A percentile compares a stretch with the other conserved stretches of the same genome.
Conservation (phyloP, 2,888 invertebrate genomes). For the Gastrophysa polygoni region DNA sequence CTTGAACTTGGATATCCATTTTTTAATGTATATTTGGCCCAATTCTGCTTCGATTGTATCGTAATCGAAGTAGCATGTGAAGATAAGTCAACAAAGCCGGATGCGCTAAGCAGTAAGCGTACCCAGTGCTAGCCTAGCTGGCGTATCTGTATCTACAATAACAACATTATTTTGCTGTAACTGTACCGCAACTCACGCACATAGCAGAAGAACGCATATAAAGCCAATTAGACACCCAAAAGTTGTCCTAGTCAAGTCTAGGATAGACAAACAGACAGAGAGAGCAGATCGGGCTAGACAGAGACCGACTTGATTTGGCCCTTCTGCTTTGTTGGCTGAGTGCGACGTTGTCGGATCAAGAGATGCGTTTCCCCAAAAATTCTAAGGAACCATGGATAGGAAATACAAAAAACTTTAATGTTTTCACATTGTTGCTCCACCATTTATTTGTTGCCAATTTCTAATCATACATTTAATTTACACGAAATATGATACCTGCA, state of each 20-base stretch:
- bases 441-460: too few relatives aligned
- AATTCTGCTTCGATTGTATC: too few relatives aligned
- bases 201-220: slow-evolving; percentile 35
- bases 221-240: slow-evolving; percentile 40
- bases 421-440: too few relatives aligned
- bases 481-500: too few relatives aligned
- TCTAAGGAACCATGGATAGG: too few relatives aligned
- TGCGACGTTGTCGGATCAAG: slow-evolving; percentile 19
- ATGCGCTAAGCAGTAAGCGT: slow-evolving; percentile 18
- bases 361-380: background rate
- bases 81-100: slow-evolving; percentile 23
- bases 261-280: slow-evolving; percentile 37
- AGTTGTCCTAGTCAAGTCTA: slow-evolving; percentile 44
- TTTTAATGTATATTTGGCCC: too few relatives aligned
- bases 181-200: slow-evolving; percentile 37
- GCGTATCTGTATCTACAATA: slow-evolving; percentile 14
- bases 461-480: too few relatives aligned
- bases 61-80: background rate
- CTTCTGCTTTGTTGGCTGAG: slow-evolving; percentile 27
- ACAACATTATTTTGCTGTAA: slow-evolving; percentile 38
- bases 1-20: too few relatives aligned
- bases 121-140: background rate
- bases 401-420: too few relatives aligned
- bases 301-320: slow-evolving; percentile 27
- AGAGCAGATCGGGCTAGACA: slow-evolving; percentile 20